Conservation (phyloP, 2,888 invertebrate genomes). For the Apamea anceps region DNA sequence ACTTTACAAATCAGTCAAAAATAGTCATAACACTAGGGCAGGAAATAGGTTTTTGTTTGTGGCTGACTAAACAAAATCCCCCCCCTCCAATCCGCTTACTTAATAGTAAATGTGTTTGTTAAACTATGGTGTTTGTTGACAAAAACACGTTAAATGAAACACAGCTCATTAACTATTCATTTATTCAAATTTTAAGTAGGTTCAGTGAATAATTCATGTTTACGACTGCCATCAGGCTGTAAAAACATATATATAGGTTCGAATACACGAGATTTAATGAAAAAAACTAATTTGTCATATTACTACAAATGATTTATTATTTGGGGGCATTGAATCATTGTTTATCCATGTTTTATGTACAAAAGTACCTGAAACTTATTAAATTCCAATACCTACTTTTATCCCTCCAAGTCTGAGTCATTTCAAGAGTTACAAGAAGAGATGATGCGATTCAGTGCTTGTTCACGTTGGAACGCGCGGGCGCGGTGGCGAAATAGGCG, state of each 20-base stretch:
- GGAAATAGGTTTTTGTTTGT: constrained; percentile 8
- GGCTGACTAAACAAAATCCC: neutral
- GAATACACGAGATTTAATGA: constrained; percentile 2
- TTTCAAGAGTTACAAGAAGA: constrained; percentile 18
- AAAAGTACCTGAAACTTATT: neutral
- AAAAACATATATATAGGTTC: constrained; percentile 7
- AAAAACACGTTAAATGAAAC: constrained; percentile 32
- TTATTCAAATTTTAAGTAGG: constrained; percentile 24
- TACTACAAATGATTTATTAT: neutral
- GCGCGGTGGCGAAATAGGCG: no score
- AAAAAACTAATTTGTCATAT: neutral
- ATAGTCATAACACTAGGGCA: neutral
- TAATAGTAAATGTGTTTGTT: neutral
- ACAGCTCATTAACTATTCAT: constrained; percentile 44
- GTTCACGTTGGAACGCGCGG: no score
- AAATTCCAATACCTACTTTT: neutral
- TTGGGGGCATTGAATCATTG: neutral
- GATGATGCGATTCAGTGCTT: constrained; percentile 5
- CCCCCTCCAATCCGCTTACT: neutral
- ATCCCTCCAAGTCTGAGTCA: neutral
- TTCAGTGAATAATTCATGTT: constrained; percentile 30
- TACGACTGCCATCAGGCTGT: neutral
- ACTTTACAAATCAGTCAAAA: neutral
- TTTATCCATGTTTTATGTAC: neutral
- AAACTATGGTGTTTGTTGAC: constrained; percentile 22